Percentiles rank a stretch among this genome's conserved stretches.
Conservation (phyloP, 2,888 invertebrate genomes). For the Epinotia ramella region DNA sequence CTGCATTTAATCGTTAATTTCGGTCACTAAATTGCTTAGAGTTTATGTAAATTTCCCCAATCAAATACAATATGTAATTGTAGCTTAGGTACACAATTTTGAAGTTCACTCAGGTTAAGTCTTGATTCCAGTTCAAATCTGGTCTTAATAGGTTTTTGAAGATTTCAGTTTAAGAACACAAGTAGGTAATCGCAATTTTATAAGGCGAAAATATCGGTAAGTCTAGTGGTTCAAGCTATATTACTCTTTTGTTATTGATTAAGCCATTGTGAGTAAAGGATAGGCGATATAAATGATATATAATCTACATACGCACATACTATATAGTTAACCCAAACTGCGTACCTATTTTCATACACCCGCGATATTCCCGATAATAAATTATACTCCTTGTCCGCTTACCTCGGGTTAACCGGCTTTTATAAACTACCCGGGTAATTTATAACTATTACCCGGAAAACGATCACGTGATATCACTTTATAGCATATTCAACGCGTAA, state of each 20-base stretch:
- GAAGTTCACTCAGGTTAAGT: not conserved
- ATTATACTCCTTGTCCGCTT: conserved; percentile 83
- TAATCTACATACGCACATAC: conserved; percentile 28
- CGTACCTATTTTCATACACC: conserved; percentile 72
- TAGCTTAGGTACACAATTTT: not conserved
- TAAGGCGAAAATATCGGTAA: not conserved
- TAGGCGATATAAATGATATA: conserved; percentile 10
- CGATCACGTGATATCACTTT: conserved; percentile 85
- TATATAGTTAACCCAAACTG: conserved; percentile 59
- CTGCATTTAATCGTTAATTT: not conserved
- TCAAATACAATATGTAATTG: too few relatives aligned
- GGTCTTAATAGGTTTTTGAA: too few relatives aligned
- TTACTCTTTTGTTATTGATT: not conserved
- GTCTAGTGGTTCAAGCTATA: not conserved
- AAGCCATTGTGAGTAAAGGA: conserved; percentile 1
- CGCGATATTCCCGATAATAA: conserved; percentile 83
- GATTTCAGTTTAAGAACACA: too few relatives aligned
- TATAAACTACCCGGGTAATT: conserved; percentile 85
- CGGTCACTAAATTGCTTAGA: not conserved
- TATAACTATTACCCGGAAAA: conserved; percentile 84
- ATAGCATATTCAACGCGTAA: conserved; percentile 81
- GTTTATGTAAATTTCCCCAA: not conserved
- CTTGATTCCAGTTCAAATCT: not conserved
- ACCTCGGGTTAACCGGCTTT: conserved; percentile 85
- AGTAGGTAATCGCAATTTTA: not conserved